phyloP scores from a whole-genome alignment of 1,140 invertebrate species.

The Sarcophaga peregrina region DNA sequence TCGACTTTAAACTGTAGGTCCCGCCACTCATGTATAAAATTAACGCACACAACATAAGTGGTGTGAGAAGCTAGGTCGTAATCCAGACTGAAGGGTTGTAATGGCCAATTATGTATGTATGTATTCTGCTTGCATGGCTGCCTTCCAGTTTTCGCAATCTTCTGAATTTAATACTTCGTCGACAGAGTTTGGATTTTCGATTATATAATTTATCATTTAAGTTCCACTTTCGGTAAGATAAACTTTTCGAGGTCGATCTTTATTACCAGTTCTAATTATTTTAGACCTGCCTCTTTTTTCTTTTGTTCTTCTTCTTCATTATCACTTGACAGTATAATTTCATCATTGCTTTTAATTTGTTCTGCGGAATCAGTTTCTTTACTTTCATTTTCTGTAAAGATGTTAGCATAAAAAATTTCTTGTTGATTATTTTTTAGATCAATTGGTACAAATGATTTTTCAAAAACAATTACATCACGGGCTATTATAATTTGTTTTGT shows the following conservation, averaged over 20 bases:
- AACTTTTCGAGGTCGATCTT: background rate
- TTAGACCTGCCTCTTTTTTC: background rate
- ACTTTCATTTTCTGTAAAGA: background rate
- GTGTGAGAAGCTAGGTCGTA: too few relatives aligned
- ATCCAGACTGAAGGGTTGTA: too few relatives aligned
- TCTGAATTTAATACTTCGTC: conserved; percentile 23
- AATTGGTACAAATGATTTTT: conserved; percentile 17
- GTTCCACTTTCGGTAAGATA: too few relatives aligned
- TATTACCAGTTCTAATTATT: background rate
- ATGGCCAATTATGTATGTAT: too few relatives aligned
- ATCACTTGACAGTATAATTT: background rate
- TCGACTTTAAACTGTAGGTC: too few relatives aligned
- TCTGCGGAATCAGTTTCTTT: background rate
- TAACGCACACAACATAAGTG: too few relatives aligned
- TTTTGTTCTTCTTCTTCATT: background rate
- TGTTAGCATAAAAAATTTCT: background rate
- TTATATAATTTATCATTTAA: background rate
- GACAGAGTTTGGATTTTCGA: conserved; percentile 7
- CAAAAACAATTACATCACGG: conserved; percentile 25
- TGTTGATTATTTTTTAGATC: background rate
- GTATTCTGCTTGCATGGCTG: conserved; percentile 45
- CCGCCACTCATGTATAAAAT: too few relatives aligned
- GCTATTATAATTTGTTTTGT: conserved; percentile 33
- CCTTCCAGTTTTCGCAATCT: conserved; percentile 56
- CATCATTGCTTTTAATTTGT: background rate